Conservation (phyloP, 2,113 vertebrate genomes). For the Talpa occidentalis region DNA sequence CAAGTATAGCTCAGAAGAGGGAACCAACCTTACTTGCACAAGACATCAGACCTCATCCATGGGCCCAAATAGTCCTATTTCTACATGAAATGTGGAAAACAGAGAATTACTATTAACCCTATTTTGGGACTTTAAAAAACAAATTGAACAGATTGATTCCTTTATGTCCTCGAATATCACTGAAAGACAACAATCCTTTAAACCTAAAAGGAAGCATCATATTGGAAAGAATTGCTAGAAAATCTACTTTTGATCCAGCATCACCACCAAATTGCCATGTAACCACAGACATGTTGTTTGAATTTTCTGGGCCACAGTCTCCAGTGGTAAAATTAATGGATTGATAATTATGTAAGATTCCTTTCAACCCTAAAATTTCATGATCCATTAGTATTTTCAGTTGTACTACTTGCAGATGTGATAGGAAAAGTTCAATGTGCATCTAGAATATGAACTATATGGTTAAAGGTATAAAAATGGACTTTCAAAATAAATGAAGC, state of each 20-base stretch:
- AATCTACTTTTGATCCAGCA: not conserved
- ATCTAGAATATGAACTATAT: not conserved
- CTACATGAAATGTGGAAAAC: not conserved
- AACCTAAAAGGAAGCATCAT: not conserved
- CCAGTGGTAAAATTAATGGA: not conserved
- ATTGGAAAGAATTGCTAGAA: not conserved
- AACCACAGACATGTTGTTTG: not conserved
- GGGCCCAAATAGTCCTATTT: not conserved
- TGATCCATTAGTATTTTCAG: not conserved
- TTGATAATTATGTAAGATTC: not conserved
- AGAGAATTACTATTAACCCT: not conserved
- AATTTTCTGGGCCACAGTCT: not conserved
- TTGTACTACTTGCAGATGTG: not conserved
- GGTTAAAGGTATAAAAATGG: conserved; percentile 2
- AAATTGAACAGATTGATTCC: not conserved
- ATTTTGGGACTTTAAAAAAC: not conserved
- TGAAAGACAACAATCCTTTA: not conserved
- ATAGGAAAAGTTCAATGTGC: conserved; percentile 37
- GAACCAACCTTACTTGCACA: not conserved
- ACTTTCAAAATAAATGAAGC: not conserved
- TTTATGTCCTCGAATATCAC: not conserved
- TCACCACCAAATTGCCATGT: not conserved
- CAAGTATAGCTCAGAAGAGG: not conserved
- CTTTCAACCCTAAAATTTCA: conserved; percentile 18
- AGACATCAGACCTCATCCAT: not conserved